Evolutionary conservation across 2,113 vertebrate genomes (phyloP).

Genomic region (Ctenodactylus gundi): DNA sequence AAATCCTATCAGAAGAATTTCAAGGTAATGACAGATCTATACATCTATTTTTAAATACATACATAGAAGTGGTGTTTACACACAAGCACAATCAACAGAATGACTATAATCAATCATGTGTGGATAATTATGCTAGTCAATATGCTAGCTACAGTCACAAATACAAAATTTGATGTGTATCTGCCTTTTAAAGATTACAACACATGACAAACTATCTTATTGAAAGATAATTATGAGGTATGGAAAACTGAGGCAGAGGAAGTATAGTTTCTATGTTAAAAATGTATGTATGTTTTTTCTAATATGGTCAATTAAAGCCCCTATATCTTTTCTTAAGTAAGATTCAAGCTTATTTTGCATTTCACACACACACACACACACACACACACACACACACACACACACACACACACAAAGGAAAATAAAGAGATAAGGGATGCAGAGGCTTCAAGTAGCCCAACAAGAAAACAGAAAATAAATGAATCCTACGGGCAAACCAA

Average conservation of each 20-base stretch:
- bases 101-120: not conserved
- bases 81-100: not conserved
- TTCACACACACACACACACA: no score
- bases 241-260: not conserved
- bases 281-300: not conserved
- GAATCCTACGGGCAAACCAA: not conserved
- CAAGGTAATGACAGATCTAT: constrained; percentile 82
- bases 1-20: constrained; percentile 91
- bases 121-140: not conserved
- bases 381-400: no score
- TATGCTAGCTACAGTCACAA: not conserved
- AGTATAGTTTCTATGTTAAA: not conserved
- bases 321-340: not conserved
- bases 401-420: not conserved
- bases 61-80: not conserved
- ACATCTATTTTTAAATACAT: not conserved
- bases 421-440: not conserved
- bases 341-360: constrained; percentile 19
- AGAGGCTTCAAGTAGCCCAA: not conserved
- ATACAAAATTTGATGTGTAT: not conserved
- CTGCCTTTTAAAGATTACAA: not conserved
- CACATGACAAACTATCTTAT: not conserved
- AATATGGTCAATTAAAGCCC: not conserved
- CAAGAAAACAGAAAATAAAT: not conserved
- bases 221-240: constrained; percentile 16